phyloP scores from a whole-genome alignment of 2,113 vertebrate species.

The Ornithorhynchus anatinus region DNA sequence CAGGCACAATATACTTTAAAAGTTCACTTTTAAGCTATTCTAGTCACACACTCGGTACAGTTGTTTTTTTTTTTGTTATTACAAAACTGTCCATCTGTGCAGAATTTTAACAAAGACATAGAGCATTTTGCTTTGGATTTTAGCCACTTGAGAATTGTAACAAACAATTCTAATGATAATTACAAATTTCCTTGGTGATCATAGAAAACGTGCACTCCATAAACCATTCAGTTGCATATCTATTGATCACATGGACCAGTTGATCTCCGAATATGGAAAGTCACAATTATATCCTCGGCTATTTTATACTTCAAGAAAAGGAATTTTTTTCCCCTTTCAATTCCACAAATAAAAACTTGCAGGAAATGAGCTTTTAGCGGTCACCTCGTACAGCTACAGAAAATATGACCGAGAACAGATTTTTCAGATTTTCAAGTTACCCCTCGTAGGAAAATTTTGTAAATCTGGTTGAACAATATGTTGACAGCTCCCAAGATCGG shows the following conservation, averaged over 20 bases:
- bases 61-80: no score
- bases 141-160: background rate
- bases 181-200: background rate
- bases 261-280: background rate
- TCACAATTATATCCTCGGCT: background rate
- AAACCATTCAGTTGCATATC: conserved; percentile 8
- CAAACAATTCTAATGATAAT: background rate
- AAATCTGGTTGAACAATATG: background rate
- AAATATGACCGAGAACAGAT: background rate
- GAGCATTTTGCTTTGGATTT: background rate
- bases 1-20: background rate
- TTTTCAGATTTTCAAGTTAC: background rate
- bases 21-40: background rate
- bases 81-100: no score
- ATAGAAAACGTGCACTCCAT: background rate
- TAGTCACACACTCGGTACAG: no score
- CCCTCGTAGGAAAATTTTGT: background rate
- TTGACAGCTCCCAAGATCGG: background rate
- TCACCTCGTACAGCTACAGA: background rate
- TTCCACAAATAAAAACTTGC: background rate
- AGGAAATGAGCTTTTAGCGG: background rate
- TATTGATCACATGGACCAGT: background rate
- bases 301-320: background rate
- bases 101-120: no score
- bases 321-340: conserved; percentile 5